Conservation (phyloP, 2,797 vertebrate species). For the Coendou prehensilis region DNA sequence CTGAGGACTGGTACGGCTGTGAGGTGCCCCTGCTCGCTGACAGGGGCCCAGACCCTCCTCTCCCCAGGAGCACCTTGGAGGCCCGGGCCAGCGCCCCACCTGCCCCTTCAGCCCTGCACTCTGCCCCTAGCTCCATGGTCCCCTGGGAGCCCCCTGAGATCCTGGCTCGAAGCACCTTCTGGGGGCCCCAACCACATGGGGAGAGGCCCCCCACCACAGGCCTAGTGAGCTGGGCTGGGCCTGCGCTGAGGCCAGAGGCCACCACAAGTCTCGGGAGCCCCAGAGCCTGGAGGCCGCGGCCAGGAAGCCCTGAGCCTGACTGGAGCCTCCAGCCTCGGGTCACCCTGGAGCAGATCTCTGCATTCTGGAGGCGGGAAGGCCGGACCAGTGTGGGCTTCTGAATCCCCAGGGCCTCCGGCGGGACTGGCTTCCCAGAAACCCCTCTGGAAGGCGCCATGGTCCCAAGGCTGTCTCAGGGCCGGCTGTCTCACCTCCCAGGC, state of each 20-base stretch:
- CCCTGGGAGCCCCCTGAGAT: not conserved
- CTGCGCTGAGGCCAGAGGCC: conserved; percentile 44
- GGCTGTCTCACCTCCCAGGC: not conserved
- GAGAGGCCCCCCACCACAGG: not conserved
- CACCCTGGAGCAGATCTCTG: conserved; percentile 83
- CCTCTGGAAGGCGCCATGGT: not conserved
- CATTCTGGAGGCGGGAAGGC: conserved; percentile 83
- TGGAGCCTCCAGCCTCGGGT: conserved; percentile 84
- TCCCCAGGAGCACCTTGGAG: conserved; percentile 6
- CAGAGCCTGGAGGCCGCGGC: conserved; percentile 37
- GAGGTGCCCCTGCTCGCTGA: conserved; percentile 69
- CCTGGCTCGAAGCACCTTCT: conserved; percentile 72
- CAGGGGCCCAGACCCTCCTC: not conserved
- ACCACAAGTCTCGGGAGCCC: not conserved
- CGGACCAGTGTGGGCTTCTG: conserved; percentile 74
- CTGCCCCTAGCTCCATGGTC: not conserved
- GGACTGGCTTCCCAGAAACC: not conserved
- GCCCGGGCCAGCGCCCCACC: conserved; percentile 67
- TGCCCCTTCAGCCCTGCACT: not conserved
- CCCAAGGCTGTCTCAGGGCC: not conserved
- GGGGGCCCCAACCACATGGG: conserved; percentile 62
- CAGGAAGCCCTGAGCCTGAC: conserved; percentile 71
- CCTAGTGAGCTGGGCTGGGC: conserved; percentile 77
- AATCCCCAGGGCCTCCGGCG: not conserved
- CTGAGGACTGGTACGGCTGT: conserved; percentile 80